Percentiles rank a stretch among this genome's conserved stretches.
These are phyloP conservation scores for Opisthocomus hoazin DNA, from an alignment of 2,113 vertebrate species.

Conservation along the genomic window DNA sequence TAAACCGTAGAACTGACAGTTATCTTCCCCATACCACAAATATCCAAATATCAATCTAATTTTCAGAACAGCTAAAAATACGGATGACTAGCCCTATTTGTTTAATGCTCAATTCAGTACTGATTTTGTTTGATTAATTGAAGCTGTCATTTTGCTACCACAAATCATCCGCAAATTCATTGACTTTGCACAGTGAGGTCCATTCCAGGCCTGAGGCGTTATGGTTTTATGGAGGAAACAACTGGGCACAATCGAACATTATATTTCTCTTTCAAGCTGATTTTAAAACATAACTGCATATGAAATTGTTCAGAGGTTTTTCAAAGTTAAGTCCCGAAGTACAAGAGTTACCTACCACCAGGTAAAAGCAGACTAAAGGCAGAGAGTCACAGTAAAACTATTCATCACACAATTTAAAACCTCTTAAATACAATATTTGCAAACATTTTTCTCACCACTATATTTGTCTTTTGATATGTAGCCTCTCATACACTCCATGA, in stretches of 20 bases:
- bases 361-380: background rate
- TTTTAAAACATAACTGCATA: background rate
- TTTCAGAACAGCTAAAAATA: background rate
- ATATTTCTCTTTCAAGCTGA: background rate
- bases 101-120: background rate
- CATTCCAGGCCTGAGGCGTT: background rate
- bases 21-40: background rate
- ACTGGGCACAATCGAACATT: background rate
- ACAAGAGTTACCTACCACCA: background rate
- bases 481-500: background rate
- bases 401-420: background rate
- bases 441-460: background rate
- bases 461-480: background rate
- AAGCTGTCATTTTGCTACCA: background rate
- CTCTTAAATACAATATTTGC: background rate
- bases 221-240: background rate
- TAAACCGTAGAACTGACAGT: fast-evolving
- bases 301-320: background rate
- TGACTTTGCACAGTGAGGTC: background rate
- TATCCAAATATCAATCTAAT: background rate
- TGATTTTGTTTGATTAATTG: background rate
- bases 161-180: background rate
- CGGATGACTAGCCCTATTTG: background rate
- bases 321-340: background rate
- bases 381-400: background rate